These are phyloP conservation scores for Dermochelys coriacea DNA, from an alignment of 2,797 vertebrate genomes.

Conservation along the genomic window DNA sequence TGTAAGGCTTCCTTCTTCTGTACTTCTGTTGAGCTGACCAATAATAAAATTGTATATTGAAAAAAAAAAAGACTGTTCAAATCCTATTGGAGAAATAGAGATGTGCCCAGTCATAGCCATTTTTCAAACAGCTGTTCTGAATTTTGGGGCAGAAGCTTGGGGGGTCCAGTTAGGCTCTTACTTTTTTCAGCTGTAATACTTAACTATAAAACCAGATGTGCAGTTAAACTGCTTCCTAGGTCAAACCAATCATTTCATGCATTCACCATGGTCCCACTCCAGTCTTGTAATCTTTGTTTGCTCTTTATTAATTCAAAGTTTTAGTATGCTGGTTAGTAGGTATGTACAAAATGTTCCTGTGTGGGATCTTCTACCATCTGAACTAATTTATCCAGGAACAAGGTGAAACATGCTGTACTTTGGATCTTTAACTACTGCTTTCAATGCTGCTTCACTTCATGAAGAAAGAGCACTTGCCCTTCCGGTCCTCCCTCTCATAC, in stretches of 20 bases:
- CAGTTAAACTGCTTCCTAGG: neutral
- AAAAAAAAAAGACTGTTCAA: slow-evolving; percentile 42
- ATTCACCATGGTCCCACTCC: neutral
- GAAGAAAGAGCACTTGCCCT: slow-evolving; percentile 8
- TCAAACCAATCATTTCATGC: neutral
- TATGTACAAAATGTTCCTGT: neutral
- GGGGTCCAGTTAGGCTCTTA: neutral
- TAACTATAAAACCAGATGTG: no score
- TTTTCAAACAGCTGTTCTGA: slow-evolving; percentile 16
- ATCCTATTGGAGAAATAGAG: slow-evolving; percentile 31
- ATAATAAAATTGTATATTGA: slow-evolving; percentile 1
- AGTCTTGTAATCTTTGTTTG: neutral
- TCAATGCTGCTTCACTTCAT: slow-evolving; percentile 37
- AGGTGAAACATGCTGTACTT: neutral
- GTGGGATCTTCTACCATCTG: slow-evolving; percentile 2
- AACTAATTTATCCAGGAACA: neutral
- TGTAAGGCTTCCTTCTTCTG: slow-evolving; percentile 59
- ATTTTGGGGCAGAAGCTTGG: neutral
- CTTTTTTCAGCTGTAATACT: neutral
- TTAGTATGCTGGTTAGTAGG: neutral
- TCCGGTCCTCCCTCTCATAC: neutral
- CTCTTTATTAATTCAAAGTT: neutral
- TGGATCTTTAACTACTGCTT: slow-evolving; percentile 23
- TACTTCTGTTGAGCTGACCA: slow-evolving; percentile 54
- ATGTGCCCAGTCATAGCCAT: neutral